Base-by-base conservation (phyloP, 1,140 invertebrate species). In the Trachymyrmex septentrionalis region DNA sequence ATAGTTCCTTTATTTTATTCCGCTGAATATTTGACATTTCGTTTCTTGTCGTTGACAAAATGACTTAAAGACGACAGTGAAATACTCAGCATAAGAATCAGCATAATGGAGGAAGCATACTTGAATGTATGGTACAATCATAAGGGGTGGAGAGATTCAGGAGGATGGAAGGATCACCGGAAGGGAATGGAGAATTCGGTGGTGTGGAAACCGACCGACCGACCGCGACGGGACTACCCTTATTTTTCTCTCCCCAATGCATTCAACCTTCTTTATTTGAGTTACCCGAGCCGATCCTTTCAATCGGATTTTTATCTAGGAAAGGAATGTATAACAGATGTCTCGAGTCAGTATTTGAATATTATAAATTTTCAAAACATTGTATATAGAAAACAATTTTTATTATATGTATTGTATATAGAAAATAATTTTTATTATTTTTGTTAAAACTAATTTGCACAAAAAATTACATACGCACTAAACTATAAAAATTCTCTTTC, bases 241-340 rank as follows among this genome's bases (percentile, higher is more conserved):
- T 64, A 44, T 24, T 21, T 53, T 30, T 50, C 19, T 44, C n/a
- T 30, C 27, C 76, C 6, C 19, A 30, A 66, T 66, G 6, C 44
- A 78, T 48, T 21, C 21, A 61, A 64, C 76, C 44, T 64, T 78
- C 59, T 78, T 78, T 66, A 77, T 63, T 77, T 30, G 24, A 19
- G 16, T 48, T 48, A 77, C 24, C 16, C 57, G 3, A 63, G 10
- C 10, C 57, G 19, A 78, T 66, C n/a, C 10, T 66, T 48, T 78
- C 24, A 3, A 66, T 50, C 59, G 38, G 38, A 48, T 66, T 64
- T 78, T 66, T 50, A 78, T 30, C 59, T 64, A 19, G 2, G 9
- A 78, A 34, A 34, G 7, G 14, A 64, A 30, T 48, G 19, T 19
- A 64, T 14, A 78, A 66, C 53, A 75, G 24, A 78, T 50, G 44